These are phyloP conservation scores for Apostichopus leukothele DNA, from an alignment of 53 echinoderm and acorn worm genomes.

Conservation along the genomic window DNA sequence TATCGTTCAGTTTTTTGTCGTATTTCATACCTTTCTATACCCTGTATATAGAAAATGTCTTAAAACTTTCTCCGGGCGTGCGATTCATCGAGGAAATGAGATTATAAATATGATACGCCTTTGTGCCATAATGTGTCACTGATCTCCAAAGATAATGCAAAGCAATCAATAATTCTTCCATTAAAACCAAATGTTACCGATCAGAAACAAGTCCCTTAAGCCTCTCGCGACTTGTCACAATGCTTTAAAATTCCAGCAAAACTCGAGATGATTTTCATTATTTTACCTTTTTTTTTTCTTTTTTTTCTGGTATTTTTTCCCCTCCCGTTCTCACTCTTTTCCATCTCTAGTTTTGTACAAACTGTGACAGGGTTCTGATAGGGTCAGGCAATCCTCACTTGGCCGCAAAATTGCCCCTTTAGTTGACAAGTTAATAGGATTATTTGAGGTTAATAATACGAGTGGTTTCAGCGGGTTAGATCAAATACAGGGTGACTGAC, in stretches of 20 bases:
- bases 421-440: constrained; percentile 50
- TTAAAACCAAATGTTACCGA: constrained; percentile 31
- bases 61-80: constrained; percentile 9
- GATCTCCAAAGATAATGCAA: constrained; percentile 21
- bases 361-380: constrained; percentile 33
- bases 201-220: constrained; percentile 19
- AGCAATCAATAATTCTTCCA: constrained; percentile 18
- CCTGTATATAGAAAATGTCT: neutral
- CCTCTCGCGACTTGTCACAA: constrained; percentile 19
- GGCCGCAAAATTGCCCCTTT: constrained; percentile 25
- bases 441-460: constrained; percentile 47
- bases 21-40: neutral
- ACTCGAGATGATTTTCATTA: neutral
- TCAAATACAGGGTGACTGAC: constrained; percentile 44
- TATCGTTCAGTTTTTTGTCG: neutral
- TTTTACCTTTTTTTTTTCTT: neutral
- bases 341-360: neutral
- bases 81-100: constrained; percentile 33
- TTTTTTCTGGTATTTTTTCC: neutral
- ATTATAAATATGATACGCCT: constrained; percentile 22
- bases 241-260: constrained; percentile 7
- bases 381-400: constrained; percentile 19
- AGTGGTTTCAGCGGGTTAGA: constrained; percentile 49
- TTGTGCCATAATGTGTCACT: constrained; percentile 41
- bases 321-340: too few relatives aligned